These are phyloP conservation scores for Seira sanloemensis DNA, from an alignment of 2,888 invertebrate species.

Conservation along the genomic window DNA sequence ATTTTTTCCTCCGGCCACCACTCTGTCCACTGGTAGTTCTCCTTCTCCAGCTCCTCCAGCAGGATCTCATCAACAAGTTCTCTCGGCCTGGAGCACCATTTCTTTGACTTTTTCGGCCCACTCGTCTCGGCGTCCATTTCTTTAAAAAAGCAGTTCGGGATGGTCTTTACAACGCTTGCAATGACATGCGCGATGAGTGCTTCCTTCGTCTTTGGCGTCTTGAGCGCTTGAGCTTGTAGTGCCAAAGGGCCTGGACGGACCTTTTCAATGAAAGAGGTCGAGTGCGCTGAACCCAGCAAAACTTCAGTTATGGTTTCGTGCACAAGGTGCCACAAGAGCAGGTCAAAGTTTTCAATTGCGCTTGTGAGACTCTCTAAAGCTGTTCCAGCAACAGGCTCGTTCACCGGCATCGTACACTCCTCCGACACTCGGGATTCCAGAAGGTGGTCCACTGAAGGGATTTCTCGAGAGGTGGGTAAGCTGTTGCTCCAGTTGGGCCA, in stretches of 20 bases:
- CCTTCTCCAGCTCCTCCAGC: constrained; percentile 68
- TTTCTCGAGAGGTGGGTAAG: background rate
- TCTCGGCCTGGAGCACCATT: constrained; percentile 67
- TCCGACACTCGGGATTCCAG: too few species aligned
- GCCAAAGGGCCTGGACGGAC: constrained; percentile 69
- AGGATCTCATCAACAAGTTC: constrained; percentile 71
- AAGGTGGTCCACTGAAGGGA: background rate
- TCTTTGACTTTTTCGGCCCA: constrained; percentile 53
- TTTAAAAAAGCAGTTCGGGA: constrained; percentile 48
- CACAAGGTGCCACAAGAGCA: constrained; percentile 53
- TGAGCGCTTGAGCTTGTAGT: constrained; percentile 60
- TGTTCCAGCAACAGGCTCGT: too few species aligned
- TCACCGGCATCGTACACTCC: too few species aligned
- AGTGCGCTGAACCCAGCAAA: constrained; percentile 30
- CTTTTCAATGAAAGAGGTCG: constrained; percentile 55
- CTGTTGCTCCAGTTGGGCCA: background rate
- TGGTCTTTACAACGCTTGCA: constrained; percentile 27
- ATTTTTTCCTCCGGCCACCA: constrained; percentile 70
- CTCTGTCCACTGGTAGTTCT: constrained; percentile 70
- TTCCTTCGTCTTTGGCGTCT: constrained; percentile 63
- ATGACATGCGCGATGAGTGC: constrained; percentile 41
- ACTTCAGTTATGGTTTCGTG: constrained; percentile 61
- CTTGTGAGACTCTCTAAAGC: background rate
- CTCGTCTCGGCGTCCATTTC: background rate
- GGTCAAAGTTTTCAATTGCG: constrained; percentile 56